A percentile compares a stretch with the other conserved stretches of the same genome.
Conservation (phyloP, 2,113 vertebrate genomes). For the Puntigrus tetrazona region DNA sequence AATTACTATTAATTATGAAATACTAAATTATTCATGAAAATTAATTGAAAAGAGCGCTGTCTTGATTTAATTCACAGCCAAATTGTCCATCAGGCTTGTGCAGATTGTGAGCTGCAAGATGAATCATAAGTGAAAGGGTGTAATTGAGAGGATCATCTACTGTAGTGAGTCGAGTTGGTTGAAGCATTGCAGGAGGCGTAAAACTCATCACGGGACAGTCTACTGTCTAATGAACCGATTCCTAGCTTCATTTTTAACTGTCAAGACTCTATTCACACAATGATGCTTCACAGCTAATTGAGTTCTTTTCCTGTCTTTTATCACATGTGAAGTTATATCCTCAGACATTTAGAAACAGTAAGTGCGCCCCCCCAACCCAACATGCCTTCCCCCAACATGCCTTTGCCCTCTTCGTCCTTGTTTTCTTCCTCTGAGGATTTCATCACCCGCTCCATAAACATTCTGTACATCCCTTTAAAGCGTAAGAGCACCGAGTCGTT, state of each 20-base stretch:
- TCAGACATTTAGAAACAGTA: constrained; percentile 70
- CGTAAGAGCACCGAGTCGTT: constrained; percentile 10
- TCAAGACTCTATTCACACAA: constrained; percentile 28
- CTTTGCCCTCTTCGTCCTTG: constrained; percentile 15
- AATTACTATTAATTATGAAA: not conserved
- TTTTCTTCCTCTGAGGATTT: constrained; percentile 15
- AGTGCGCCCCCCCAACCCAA: constrained; percentile 53
- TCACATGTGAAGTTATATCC: constrained; percentile 51
- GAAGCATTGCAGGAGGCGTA: not conserved
- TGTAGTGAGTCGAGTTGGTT: not conserved
- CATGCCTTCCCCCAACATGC: constrained; percentile 9
- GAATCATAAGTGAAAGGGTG: constrained; percentile 47
- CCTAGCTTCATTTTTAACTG: constrained; percentile 8
- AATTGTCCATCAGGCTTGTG: constrained; percentile 33
- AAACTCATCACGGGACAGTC: constrained; percentile 27
- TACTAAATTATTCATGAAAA: not conserved
- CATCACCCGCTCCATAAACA: constrained; percentile 1
- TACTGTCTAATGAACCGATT: constrained; percentile 24
- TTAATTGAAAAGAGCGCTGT: constrained; percentile 2
- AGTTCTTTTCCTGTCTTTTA: constrained; percentile 51
- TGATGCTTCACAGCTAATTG: constrained; percentile 60
- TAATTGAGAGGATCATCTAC: constrained; percentile 29
- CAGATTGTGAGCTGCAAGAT: constrained; percentile 57
- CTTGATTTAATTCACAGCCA: constrained; percentile 30
- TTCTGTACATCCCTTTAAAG: not conserved